Evolutionary conservation across 2,797 vertebrate genomes (phyloP).

Genomic region (Lates japonicus): DNA sequence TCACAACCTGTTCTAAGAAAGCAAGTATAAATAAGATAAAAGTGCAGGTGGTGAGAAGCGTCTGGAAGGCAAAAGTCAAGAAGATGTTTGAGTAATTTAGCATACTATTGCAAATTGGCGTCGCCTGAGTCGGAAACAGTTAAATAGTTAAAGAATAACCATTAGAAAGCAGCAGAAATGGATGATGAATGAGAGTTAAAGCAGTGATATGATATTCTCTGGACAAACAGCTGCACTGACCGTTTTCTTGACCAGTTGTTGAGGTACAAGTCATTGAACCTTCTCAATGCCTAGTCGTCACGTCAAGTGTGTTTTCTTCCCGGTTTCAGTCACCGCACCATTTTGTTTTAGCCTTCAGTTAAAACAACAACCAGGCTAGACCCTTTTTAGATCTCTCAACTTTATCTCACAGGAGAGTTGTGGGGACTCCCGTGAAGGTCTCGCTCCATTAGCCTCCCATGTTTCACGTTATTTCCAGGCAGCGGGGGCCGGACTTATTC

Average conservation of each 20-base stretch:
- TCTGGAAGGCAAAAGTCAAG: too few species aligned
- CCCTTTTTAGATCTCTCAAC: background rate
- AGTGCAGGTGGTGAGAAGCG: too few species aligned
- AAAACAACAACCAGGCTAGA: constrained; percentile 47
- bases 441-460: background rate
- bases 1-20: too few species aligned
- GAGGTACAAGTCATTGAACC: background rate
- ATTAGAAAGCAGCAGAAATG: too few species aligned
- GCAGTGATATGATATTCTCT: too few species aligned
- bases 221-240: background rate
- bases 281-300: background rate
- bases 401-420: constrained; percentile 40
- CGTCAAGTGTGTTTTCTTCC: background rate
- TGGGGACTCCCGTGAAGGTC: background rate
- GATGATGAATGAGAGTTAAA: too few species aligned
- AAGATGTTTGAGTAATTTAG: too few species aligned
- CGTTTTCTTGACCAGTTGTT: background rate
- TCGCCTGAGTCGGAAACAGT: too few species aligned
- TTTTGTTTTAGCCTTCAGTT: constrained; percentile 42
- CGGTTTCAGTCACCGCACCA: constrained; percentile 26
- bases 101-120: too few species aligned
- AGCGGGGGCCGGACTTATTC: background rate
- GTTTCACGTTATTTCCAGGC: background rate
- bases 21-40: too few species aligned
- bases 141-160: too few species aligned